A percentile compares a stretch with the other conserved stretches of the same genome.
Conservation (phyloP, 2,113 vertebrate species). For the Erythrolamprus reginae region DNA sequence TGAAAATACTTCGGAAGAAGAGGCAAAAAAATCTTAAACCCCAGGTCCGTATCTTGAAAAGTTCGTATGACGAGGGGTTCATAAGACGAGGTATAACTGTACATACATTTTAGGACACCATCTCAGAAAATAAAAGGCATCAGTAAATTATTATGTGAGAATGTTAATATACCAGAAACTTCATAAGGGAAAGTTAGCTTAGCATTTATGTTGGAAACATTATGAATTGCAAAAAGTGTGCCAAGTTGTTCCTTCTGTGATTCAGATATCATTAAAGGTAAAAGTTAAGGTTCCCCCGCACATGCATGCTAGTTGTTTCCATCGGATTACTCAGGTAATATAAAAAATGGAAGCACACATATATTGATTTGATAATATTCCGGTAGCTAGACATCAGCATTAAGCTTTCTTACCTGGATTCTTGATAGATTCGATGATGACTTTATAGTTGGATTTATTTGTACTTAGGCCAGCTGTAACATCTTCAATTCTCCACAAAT, state of each 20-base stretch:
- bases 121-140: neutral
- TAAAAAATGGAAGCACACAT: neutral
- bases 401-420: constrained; percentile 81
- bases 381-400: neutral
- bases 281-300: no score
- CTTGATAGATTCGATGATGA: constrained; percentile 90
- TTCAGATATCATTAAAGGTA: neutral
- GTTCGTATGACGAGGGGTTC: no score
- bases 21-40: no score
- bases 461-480: constrained; percentile 91
- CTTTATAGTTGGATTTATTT: constrained; percentile 91
- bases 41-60: no score
- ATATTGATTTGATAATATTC: neutral
- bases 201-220: rapidly evolving
- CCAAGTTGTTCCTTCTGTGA: neutral
- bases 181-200: neutral
- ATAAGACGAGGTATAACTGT: no score
- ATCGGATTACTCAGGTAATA: neutral
- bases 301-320: no score
- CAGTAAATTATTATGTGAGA: rapidly evolving
- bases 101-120: neutral
- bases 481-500: constrained; percentile 96
- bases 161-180: neutral
- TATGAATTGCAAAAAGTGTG: neutral
- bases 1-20: no score